Conservation (phyloP, 2,888 invertebrate genomes). For the Dyspetes luteomarginatus region DNA sequence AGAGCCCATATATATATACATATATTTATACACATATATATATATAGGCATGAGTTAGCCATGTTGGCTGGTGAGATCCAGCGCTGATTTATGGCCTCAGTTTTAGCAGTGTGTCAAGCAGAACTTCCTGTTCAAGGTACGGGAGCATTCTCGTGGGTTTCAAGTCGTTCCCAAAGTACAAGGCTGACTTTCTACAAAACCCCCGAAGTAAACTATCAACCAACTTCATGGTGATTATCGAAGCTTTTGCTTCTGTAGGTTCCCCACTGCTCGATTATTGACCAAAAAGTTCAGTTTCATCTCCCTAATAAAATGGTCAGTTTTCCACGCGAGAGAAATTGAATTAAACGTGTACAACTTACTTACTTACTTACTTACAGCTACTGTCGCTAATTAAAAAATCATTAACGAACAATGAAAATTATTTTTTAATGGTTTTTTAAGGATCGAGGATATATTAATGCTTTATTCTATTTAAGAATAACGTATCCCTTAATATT, state of each 20-base stretch:
- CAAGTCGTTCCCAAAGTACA: background rate
- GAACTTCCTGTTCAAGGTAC: conserved; percentile 26
- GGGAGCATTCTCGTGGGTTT: conserved; percentile 7
- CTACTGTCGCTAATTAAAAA: too few species aligned
- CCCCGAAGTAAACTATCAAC: conserved; percentile 16
- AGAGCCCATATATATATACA: conserved; percentile 5
- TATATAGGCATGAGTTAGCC: conserved; percentile 36
- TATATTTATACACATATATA: background rate
- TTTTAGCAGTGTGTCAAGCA: conserved; percentile 63
- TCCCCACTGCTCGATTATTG: background rate
- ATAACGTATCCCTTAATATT: too few species aligned
- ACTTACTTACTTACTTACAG: too few species aligned
- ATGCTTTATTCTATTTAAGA: too few species aligned
- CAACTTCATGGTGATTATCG: conserved; percentile 28
- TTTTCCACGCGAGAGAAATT: too few species aligned
- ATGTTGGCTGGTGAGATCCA: conserved; percentile 50
- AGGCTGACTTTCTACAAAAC: conserved; percentile 14
- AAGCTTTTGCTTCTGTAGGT: conserved; percentile 3
- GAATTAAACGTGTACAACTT: too few species aligned
- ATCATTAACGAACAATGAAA: too few species aligned
- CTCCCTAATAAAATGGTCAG: too few species aligned
- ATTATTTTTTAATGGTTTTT: too few species aligned
- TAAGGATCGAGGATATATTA: too few species aligned
- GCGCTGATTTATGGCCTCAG: conserved; percentile 65
- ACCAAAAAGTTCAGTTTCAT: background rate